Percentiles rank a stretch among this genome's conserved stretches.
phyloP scores from a whole-genome alignment of 2,797 vertebrate species.

The Sparidentex hasta region DNA sequence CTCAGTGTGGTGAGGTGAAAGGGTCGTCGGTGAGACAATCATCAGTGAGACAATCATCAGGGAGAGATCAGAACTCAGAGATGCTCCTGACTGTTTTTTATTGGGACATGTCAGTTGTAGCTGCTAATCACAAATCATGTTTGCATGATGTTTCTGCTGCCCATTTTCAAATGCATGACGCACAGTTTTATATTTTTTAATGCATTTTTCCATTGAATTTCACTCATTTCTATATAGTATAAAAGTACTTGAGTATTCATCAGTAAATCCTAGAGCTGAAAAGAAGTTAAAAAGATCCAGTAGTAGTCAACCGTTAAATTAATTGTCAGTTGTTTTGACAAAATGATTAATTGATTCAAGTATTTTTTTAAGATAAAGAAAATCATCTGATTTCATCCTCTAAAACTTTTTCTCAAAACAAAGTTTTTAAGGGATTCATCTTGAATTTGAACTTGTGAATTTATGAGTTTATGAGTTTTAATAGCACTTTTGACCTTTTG shows the following conservation, averaged over 20 bases:
- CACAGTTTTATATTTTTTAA: background rate
- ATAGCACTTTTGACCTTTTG: background rate
- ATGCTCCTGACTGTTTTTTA: background rate
- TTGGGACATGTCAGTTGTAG: background rate
- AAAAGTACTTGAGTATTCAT: background rate
- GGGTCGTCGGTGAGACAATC: background rate
- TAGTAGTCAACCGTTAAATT: no score
- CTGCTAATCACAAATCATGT: background rate
- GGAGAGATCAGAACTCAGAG: background rate
- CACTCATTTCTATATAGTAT: background rate
- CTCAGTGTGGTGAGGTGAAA: slow-evolving; percentile 13
- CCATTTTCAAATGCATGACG: background rate
- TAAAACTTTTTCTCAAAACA: no score
- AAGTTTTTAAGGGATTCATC: no score
- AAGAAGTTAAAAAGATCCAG: no score
- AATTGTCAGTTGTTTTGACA: no score
- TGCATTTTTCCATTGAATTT: slow-evolving; percentile 1
- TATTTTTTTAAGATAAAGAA: no score
- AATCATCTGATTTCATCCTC: no score
- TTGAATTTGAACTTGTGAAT: background rate
- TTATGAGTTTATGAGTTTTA: no score
- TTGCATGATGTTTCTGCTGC: background rate
- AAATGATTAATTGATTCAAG: no score
- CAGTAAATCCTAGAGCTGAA: no score
- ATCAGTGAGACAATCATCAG: no score